These are phyloP conservation scores for Calyptomena viridis DNA, from an alignment of 2,113 vertebrate species.

Conservation along the genomic window DNA sequence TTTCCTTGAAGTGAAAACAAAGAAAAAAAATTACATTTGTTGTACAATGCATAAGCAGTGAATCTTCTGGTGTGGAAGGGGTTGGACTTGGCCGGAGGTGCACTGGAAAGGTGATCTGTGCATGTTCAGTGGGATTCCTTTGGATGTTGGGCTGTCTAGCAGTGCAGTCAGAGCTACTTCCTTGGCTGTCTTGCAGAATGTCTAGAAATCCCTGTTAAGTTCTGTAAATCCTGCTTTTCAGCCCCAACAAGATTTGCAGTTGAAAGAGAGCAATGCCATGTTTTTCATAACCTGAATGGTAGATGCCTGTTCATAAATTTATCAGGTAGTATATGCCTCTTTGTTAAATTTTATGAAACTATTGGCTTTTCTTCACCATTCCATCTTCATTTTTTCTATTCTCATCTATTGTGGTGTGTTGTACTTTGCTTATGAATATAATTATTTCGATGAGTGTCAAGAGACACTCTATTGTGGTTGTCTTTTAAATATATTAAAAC, in stretches of 20 bases:
- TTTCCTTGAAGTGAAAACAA: neutral
- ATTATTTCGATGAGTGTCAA: neutral
- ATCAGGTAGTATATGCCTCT: neutral
- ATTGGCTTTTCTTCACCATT: neutral
- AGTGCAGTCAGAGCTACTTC: neutral
- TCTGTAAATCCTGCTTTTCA: neutral
- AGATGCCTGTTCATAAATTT: neutral
- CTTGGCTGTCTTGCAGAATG: neutral
- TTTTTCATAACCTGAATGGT: neutral
- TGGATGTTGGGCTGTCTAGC: neutral
- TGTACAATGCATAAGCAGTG: accelerated
- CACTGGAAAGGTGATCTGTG: neutral
- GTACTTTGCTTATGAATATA: neutral
- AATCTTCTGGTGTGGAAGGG: neutral
- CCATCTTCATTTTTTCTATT: neutral
- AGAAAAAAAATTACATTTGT: neutral
- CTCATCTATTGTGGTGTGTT: neutral
- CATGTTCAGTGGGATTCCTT: neutral
- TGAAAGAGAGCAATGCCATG: neutral
- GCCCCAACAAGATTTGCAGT: neutral
- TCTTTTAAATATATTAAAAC: neutral
- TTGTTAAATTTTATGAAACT: neutral
- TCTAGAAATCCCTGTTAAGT: neutral
- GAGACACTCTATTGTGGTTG: neutral
- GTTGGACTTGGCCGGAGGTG: neutral